Conservation (phyloP, 2,113 vertebrate species). For the Etia nguti region DNA sequence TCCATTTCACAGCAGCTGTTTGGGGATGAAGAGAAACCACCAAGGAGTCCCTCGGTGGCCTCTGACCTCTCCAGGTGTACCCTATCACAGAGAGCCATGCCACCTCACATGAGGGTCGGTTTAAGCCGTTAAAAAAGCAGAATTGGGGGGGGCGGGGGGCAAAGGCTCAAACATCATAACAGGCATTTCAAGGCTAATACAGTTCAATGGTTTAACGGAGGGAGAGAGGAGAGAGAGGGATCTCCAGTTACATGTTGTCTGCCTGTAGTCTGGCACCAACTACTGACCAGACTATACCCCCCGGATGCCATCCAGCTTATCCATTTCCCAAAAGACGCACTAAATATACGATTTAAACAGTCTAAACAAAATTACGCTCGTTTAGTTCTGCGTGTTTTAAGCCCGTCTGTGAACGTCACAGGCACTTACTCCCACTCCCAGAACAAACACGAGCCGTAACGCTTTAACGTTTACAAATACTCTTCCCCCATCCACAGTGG, state of each 20-base stretch:
- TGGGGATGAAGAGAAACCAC: constrained; percentile 21
- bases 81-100: constrained; percentile 22
- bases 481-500: constrained; percentile 50
- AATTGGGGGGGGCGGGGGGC: background rate
- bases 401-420: background rate
- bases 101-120: background rate
- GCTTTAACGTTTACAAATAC: constrained; percentile 21
- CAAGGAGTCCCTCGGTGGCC: constrained; percentile 23
- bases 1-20: constrained; percentile 66
- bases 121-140: background rate
- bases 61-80: constrained; percentile 69
- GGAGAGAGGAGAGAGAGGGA: background rate
- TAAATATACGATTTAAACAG: background rate
- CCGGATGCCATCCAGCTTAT: background rate
- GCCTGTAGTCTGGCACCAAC: constrained; percentile 6
- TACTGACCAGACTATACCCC: background rate
- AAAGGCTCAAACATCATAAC: background rate
- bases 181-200: constrained; percentile 7
- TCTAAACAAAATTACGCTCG: background rate
- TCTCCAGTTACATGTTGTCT: constrained; percentile 30
- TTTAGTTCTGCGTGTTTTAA: background rate
- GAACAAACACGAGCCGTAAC: background rate
- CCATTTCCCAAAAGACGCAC: background rate
- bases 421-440: background rate
- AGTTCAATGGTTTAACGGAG: background rate